phyloP scores from a whole-genome alignment of 1,140 invertebrate genomes.

The Cheumatopsyche charites region DNA sequence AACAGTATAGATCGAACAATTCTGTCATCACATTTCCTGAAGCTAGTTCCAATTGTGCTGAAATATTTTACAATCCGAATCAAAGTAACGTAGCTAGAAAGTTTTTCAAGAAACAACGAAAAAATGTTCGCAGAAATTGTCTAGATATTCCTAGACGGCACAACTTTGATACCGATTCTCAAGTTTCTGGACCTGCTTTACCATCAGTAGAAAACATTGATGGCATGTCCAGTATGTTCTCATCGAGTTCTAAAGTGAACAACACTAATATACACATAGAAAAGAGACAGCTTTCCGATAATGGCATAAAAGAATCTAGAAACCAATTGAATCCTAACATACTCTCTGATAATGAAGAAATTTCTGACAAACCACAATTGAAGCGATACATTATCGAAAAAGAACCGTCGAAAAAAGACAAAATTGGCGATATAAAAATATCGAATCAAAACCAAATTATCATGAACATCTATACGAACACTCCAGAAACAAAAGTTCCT shows the following conservation, averaged over 20 bases:
- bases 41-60: slow-evolving; percentile 61
- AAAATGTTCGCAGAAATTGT: slow-evolving; percentile 78
- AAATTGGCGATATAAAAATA: slow-evolving; percentile 48
- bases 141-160: slow-evolving; percentile 69
- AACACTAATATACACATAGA: slow-evolving; percentile 80
- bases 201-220: slow-evolving; percentile 62
- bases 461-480: slow-evolving; percentile 77
- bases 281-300: slow-evolving; percentile 58
- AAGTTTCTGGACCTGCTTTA: slow-evolving; percentile 61
- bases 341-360: slow-evolving; percentile 63
- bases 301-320: slow-evolving; percentile 58
- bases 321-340: slow-evolving; percentile 66
- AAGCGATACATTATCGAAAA: slow-evolving; percentile 53
- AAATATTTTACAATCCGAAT: slow-evolving; percentile 91
- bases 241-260: slow-evolving; percentile 74
- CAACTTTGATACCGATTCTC: slow-evolving; percentile 67
- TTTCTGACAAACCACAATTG: slow-evolving; percentile 59
- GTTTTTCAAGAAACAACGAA: slow-evolving; percentile 87
- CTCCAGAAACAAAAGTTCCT: slow-evolving; percentile 71
- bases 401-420: slow-evolving; percentile 50
- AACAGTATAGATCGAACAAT: slow-evolving; percentile 73
- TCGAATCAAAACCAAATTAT: slow-evolving; percentile 58
- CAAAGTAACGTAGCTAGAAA: slow-evolving; percentile 91
- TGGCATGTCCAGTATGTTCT: slow-evolving; percentile 69
- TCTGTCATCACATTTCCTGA: slow-evolving; percentile 74